Evolutionary conservation across 2,113 vertebrate genomes (phyloP), one percentile per base, ranked within the genome.

Genomic region (Pelusios castaneus): DNA sequence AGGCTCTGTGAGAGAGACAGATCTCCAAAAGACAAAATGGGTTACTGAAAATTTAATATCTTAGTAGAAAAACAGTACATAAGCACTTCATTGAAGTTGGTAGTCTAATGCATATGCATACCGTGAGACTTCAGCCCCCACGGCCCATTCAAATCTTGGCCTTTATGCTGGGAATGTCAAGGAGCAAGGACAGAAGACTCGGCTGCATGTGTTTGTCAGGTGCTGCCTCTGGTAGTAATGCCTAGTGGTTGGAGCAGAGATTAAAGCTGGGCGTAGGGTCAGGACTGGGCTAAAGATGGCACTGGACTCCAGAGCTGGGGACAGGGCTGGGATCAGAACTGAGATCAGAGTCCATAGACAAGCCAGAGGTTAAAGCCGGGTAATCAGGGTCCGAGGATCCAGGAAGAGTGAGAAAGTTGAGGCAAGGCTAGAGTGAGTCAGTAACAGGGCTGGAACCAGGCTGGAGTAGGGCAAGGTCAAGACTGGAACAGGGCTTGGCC

Each of bases 21-120:
- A 38, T 41, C 67, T 73, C 16, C 67, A 76, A 87, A 86, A 5
- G 43, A 82, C 83, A 88, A 49, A 0, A 2, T 41, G 19, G 80
- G 92, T 41, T 24, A 38, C n/a, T 73, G 22, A 24, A 11, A 41
- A 45, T 70, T 21, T n/a, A 76, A 76, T 41, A 88, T 80, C 88
- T 96, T 79, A 67, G 87, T 58, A 25, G 76, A 86, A 82, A 87
- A 87, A 90, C 38, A 3, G 2, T 88, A 77, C 3, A 45, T 24
- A 8, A 13, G 43, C 75, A 1, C 1, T 7, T 10, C 80, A 85
- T 80, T 86, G 77, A 92, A 45, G 54, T 85, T 76, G 29, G 6
- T 0, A 0, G 84, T 0, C 0, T 79, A 1, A 2, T 16, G 5
- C 2, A 45, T 83, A 85, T 2, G 51, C 73, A n/a, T 41, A 16